phyloP scores from a whole-genome alignment of 92 coral and sea anemone genomes.

The Parazoanthus atlanticus region DNA sequence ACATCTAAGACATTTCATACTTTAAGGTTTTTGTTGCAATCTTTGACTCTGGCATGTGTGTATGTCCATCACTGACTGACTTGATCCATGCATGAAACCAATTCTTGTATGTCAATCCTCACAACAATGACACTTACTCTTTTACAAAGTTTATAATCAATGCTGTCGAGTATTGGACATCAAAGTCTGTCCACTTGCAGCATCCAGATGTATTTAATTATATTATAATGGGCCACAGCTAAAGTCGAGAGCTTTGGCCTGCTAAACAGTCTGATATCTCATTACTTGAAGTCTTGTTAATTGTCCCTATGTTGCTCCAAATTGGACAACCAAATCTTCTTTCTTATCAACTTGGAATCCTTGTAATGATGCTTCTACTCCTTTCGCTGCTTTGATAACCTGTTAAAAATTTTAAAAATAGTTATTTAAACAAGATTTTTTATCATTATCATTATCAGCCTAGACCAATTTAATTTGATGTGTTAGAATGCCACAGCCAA shows the following conservation, averaged over 20 bases:
- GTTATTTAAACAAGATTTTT: too few relatives aligned
- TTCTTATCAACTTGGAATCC: slow-evolving; percentile 86
- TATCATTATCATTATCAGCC: too few relatives aligned
- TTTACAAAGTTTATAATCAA: too few relatives aligned
- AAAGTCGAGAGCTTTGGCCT: not conserved
- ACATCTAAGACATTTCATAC: not conserved
- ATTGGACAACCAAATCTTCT: slow-evolving; percentile 91
- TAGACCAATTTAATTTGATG: too few relatives aligned
- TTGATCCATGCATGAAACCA: not conserved
- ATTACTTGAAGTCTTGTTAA: not conserved
- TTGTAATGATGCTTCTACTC: slow-evolving; percentile 79
- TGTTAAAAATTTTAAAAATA: slow-evolving; percentile 27
- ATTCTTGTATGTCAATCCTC: not conserved
- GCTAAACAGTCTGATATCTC: not conserved
- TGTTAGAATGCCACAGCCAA: too few relatives aligned
- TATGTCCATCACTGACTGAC: not conserved
- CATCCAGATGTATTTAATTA: not conserved
- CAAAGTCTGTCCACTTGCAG: not conserved
- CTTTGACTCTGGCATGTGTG: not conserved
- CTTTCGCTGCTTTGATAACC: slow-evolving; percentile 85
- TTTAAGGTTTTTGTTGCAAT: not conserved
- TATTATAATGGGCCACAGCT: not conserved
- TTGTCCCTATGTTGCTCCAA: slow-evolving; percentile 73
- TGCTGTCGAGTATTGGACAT: not conserved
- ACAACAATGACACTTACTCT: not conserved